These are phyloP conservation scores for Arctia plantaginis DNA, from an alignment of 2,888 invertebrate species.

Conservation along the genomic window DNA sequence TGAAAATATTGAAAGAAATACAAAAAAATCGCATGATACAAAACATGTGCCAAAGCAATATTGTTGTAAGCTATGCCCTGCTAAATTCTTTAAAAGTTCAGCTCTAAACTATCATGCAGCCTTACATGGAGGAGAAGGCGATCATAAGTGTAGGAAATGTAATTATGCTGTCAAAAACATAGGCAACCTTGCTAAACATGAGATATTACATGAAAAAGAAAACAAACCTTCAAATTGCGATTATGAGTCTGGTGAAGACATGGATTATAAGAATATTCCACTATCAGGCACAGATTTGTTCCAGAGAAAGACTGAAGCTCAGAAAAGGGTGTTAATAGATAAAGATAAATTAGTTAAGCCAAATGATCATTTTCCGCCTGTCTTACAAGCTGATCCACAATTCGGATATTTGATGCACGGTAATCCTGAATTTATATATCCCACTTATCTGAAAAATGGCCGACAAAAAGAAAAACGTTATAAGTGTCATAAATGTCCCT, in stretches of 20 bases:
- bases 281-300: constrained; percentile 89
- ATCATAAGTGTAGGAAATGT: constrained; percentile 90
- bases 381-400: constrained; percentile 88
- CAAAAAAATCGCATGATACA: constrained; percentile 64
- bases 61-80: constrained; percentile 89
- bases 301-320: constrained; percentile 88
- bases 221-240: constrained; percentile 70
- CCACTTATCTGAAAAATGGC: constrained; percentile 91
- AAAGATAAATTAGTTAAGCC: constrained; percentile 83
- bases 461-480: constrained; percentile 91
- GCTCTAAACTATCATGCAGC: constrained; percentile 90
- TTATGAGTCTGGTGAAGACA: constrained; percentile 82
- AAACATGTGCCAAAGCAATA: constrained; percentile 78
- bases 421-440: constrained; percentile 92
- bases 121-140: constrained; percentile 88
- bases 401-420: constrained; percentile 90
- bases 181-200: constrained; percentile 89
- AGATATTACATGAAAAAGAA: constrained; percentile 83
- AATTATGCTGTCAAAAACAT: constrained; percentile 90
- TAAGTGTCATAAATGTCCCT: constrained; percentile 94
- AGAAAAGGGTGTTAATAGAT: constrained; percentile 81
- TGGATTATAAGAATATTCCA: constrained; percentile 85
- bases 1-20: constrained; percentile 56
- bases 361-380: constrained; percentile 84
- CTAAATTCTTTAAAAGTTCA: constrained; percentile 90